A percentile compares a stretch with the other conserved stretches of the same genome.
These are phyloP conservation scores for Charina bottae DNA, from an alignment of 2,113 vertebrate species.

Conservation along the genomic window DNA sequence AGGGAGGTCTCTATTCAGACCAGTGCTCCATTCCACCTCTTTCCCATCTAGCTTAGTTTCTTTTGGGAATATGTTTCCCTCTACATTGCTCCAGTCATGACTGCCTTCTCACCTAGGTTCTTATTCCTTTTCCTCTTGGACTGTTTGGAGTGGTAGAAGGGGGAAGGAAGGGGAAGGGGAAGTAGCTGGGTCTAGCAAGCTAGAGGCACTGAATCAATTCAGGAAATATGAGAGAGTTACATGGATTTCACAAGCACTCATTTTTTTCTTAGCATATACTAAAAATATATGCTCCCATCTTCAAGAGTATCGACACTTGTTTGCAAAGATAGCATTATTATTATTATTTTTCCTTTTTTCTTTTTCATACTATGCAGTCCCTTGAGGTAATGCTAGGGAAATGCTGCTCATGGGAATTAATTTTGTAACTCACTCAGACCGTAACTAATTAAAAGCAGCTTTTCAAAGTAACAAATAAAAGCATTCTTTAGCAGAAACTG, in stretches of 20 bases:
- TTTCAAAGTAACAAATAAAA: slow-evolving; percentile 21
- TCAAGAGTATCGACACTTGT: not conserved
- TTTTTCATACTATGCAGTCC: not conserved
- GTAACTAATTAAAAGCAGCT: slow-evolving; percentile 23
- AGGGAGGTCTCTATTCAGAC: not conserved
- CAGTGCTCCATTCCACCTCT: not conserved
- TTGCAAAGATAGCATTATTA: not conserved
- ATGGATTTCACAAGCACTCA: not conserved
- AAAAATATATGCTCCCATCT: not conserved
- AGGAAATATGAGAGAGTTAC: not conserved
- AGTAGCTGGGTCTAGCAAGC: not conserved
- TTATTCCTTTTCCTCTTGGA: not conserved
- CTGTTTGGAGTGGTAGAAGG: not conserved
- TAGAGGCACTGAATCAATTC: not conserved
- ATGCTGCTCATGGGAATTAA: slow-evolving; percentile 5
- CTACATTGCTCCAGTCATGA: too few species aligned
- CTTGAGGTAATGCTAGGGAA: not conserved
- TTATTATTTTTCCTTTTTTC: not conserved
- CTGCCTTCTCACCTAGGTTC: not conserved
- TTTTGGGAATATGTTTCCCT: too few species aligned
- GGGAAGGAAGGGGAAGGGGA: not conserved
- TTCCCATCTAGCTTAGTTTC: too few species aligned
- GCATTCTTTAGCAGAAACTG: slow-evolving; percentile 1
- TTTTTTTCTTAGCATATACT: not conserved
- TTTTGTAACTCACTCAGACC: slow-evolving; percentile 25